These are phyloP conservation scores for Drosophila pandora DNA, from an alignment of 1,140 invertebrate species.

Conservation along the genomic window DNA sequence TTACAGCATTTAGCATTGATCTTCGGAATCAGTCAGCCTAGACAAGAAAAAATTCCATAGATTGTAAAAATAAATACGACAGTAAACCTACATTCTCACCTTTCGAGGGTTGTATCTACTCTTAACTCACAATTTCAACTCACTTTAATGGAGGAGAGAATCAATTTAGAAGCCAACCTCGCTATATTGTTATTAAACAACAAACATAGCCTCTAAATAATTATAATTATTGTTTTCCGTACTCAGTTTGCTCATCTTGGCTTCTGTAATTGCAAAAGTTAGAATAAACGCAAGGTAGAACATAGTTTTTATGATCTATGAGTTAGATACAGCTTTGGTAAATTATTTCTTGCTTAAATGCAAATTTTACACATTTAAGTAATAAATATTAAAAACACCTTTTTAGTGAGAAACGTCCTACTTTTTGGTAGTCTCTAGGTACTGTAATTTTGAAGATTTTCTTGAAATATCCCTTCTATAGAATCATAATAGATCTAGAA, in stretches of 20 bases:
- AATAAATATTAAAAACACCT: neutral
- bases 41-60: conserved; percentile 22
- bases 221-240: conserved; percentile 20
- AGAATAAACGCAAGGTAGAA: neutral
- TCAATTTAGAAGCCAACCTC: conserved; percentile 3
- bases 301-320: neutral
- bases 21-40: conserved; percentile 50
- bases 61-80: conserved; percentile 23
- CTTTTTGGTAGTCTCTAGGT: too few relatives aligned
- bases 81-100: conserved; percentile 26
- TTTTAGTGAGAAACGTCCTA: neutral
- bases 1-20: conserved; percentile 60
- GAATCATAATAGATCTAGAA: too few relatives aligned
- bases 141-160: neutral
- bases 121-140: neutral
- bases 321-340: neutral
- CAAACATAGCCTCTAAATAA: conserved; percentile 4
- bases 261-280: neutral
- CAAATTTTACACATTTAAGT: neutral
- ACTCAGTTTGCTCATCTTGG: conserved; percentile 2
- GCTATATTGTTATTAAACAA: conserved; percentile 4
- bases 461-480: too few relatives aligned
- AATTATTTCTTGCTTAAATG: neutral
- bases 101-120: neutral
- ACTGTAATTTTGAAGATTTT: too few relatives aligned